Base-by-base conservation (phyloP, 2,797 vertebrate genomes). In the Rhinoraja longicauda region DNA sequence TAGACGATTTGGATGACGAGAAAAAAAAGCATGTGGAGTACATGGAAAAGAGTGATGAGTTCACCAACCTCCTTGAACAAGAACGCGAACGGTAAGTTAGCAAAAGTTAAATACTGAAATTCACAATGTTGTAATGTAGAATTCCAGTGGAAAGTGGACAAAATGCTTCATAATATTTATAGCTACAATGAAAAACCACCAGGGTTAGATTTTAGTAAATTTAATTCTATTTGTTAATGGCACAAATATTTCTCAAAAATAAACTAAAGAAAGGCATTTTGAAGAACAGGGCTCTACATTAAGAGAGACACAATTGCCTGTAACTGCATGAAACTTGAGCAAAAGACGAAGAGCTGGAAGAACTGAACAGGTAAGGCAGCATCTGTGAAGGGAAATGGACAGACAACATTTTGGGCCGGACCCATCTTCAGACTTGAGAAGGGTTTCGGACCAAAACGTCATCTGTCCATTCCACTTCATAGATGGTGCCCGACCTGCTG, bases 21-120 rank as follows among this genome's bases (percentile, higher is more conserved):
- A 99, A 98, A 95, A 98, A 95, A 94, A 99, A 98, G 95, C 98
- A 99, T 93, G 96, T 96, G 24, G 98, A 98, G 94, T 99, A 98
- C 93, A 97, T 98, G 97, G 97, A 97, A 95, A 99, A 98, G 96
- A 99, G 97, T 0, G 97, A 98, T 62, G 98, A 99, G 95, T 99
- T 99, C 95, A 99, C 97, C 94, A 97, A 97, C 95, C 96, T 99
- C 95, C 96, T 99, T 95, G 98, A 99, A 96, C 97, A 98, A 95
- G 98, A 99, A 95, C 96, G 97, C 7, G 97, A 98, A 96, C 97
- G 98, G 98, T 99, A 96, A 96, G 97, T 91, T 72, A 93, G 70
- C 77, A 64, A 93, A 90, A 36, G 93, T 12, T 26, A 73, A 72
- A 75, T 29, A 26, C 36, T 29, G 36, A 53, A 2, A 75, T 4